Conservation (phyloP, 2,113 vertebrate species). For the Stomatorhinus ivindoensis region DNA sequence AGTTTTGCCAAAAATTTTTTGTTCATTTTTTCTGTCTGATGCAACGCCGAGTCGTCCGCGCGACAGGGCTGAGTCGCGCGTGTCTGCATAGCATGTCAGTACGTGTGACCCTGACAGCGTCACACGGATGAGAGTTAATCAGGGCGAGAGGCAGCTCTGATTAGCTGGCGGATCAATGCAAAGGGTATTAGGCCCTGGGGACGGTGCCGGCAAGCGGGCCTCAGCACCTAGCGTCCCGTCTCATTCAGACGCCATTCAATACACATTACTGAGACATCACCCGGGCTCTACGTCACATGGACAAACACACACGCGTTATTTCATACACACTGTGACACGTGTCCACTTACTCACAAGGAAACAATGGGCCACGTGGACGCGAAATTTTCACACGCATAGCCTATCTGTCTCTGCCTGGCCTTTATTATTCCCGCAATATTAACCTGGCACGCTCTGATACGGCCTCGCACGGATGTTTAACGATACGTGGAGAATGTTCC, state of each 20-base stretch:
- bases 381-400: neutral
- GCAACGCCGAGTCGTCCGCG: neutral
- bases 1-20: neutral
- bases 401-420: neutral
- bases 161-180: constrained; percentile 19
- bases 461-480: neutral
- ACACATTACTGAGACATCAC: constrained; percentile 17
- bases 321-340: neutral
- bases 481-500: neutral
- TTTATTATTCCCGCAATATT: neutral
- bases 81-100: constrained; percentile 19
- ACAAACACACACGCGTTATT: neutral
- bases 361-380: neutral
- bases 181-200: constrained; percentile 8
- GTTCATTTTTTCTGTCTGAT: neutral
- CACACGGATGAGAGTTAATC: constrained; percentile 17
- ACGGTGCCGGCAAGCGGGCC: neutral
- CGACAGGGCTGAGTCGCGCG: neutral
- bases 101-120: neutral
- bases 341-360: neutral
- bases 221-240: neutral
- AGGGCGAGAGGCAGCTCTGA: constrained; percentile 12
- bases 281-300: neutral
- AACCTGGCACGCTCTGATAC: neutral
- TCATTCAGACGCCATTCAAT: constrained; percentile 22